Evolutionary conservation across 1,140 invertebrate genomes (phyloP).

Genomic region (Brachionus plicatilis): DNA sequence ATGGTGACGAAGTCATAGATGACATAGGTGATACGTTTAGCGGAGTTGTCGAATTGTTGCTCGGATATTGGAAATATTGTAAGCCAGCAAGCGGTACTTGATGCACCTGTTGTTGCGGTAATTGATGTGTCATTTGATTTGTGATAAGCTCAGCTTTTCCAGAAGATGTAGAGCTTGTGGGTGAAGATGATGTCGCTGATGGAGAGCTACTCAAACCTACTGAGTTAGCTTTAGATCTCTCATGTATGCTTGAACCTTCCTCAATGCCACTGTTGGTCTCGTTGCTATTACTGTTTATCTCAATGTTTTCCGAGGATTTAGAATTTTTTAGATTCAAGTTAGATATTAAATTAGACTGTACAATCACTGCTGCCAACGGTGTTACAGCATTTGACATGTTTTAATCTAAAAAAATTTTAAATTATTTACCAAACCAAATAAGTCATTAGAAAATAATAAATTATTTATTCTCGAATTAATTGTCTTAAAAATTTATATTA

Average conservation of each 20-base stretch:
- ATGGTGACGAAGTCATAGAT: slow-evolving; percentile 28
- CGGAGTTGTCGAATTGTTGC: slow-evolving; percentile 16
- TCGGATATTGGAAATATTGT: slow-evolving; percentile 40
- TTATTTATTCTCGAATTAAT: neutral
- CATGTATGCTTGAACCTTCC: neutral
- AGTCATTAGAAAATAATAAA: neutral
- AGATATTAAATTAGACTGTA: neutral
- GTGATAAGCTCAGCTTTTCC: neutral
- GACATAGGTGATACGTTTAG: slow-evolving; percentile 27
- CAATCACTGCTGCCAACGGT: slow-evolving; percentile 8
- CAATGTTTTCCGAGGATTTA: neutral
- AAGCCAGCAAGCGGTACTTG: neutral
- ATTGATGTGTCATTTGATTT: neutral
- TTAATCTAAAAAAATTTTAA: neutral
- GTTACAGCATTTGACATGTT: slow-evolving; percentile 38
- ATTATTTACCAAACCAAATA: neutral
- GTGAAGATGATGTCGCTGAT: slow-evolving; percentile 15
- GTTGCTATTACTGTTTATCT: neutral
- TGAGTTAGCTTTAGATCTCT: neutral
- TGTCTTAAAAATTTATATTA: neutral
- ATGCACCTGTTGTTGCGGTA: neutral
- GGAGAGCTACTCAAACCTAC: slow-evolving; percentile 24
- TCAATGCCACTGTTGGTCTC: neutral
- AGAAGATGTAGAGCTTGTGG: slow-evolving; percentile 11
- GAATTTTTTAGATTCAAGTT: neutral